A percentile compares a stretch with the other conserved stretches of the same genome.
Evolutionary conservation across 2,797 vertebrate genomes (phyloP).

Genomic region (Eulemur coronatus): DNA sequence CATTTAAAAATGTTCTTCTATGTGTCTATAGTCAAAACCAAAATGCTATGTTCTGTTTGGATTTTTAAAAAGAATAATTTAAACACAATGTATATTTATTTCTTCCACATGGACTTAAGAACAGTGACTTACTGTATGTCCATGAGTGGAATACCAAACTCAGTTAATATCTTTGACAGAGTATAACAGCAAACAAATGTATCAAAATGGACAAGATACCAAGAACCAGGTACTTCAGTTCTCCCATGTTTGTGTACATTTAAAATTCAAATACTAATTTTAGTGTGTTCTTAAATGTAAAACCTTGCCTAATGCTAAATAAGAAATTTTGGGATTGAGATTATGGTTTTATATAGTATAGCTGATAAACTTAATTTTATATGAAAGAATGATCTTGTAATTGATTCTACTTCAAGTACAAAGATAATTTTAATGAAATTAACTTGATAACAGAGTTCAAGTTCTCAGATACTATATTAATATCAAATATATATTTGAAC

Average conservation of each 20-base stretch:
- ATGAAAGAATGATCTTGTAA: neutral
- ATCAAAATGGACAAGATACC: neutral
- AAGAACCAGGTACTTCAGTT: neutral
- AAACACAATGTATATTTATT: neutral
- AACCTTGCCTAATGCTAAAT: neutral
- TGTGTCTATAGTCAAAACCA: neutral
- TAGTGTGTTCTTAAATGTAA: neutral
- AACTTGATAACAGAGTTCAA: neutral
- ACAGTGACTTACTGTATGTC: neutral
- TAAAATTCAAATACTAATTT: neutral
- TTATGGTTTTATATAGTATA: neutral
- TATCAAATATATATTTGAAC: neutral
- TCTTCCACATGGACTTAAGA: neutral
- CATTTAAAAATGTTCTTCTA: neutral
- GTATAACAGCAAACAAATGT: neutral
- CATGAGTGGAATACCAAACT: neutral
- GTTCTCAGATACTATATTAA: neutral
- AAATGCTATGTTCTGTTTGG: neutral
- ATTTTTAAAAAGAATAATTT: neutral
- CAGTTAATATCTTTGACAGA: neutral
- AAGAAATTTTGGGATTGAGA: neutral
- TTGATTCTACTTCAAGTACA: neutral
- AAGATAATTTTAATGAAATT: neutral
- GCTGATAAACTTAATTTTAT: neutral
- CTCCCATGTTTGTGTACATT: neutral